phyloP scores from a whole-genome alignment of 2,888 invertebrate genomes.

The Hylaea fasciaria region DNA sequence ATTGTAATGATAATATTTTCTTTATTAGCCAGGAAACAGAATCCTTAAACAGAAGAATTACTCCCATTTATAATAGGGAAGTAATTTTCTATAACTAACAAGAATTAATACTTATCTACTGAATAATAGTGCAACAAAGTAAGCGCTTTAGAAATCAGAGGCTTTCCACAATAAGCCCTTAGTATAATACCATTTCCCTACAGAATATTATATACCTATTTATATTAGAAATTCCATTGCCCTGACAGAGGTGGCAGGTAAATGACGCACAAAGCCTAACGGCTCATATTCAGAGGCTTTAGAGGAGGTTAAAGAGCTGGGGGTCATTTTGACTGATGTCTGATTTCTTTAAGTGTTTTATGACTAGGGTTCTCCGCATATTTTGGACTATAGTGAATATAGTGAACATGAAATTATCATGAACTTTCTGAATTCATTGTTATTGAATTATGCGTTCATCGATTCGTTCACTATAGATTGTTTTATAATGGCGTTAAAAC shows the following conservation, averaged over 20 bases:
- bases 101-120: no score
- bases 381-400: background rate
- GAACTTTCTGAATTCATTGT: no score
- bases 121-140: no score
- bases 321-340: background rate
- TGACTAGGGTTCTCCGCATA: background rate
- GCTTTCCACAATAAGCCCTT: constrained; percentile 26
- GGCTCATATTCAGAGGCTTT: constrained; percentile 42
- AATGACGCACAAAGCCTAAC: constrained; percentile 56
- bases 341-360: background rate
- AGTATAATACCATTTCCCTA: constrained; percentile 24
- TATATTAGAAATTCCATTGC: constrained; percentile 40
- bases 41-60: no score
- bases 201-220: constrained; percentile 13
- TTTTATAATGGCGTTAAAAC: no score
- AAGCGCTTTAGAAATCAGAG: constrained; percentile 25
- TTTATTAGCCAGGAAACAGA: no score
- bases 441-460: no score
- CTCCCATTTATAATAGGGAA: no score
- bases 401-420: background rate
- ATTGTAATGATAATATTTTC: no score
- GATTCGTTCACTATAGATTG: no score
- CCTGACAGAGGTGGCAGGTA: constrained; percentile 53
- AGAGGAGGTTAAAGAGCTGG: constrained; percentile 15
- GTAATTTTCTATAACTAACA: no score